Percentiles rank a stretch among this genome's conserved stretches.
Conservation (phyloP, 2,797 vertebrate genomes). For the Myiotriccus ornatus region DNA sequence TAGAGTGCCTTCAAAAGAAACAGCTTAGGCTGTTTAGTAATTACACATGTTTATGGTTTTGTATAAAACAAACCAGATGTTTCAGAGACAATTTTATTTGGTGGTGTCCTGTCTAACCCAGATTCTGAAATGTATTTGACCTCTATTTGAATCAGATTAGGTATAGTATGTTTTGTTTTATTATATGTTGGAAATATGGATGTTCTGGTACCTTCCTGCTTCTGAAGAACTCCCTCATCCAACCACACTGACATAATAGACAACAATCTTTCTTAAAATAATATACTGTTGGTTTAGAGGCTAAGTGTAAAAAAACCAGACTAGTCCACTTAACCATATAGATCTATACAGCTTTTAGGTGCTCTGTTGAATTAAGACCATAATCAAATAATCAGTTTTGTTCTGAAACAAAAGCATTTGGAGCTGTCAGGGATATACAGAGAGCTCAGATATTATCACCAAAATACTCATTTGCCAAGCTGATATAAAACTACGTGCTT, state of each 20-base stretch:
- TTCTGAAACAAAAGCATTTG: neutral
- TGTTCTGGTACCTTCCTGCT: neutral
- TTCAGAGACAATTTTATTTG: neutral
- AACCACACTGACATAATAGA: neutral
- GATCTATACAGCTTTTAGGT: neutral
- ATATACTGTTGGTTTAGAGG: neutral
- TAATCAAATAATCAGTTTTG: neutral
- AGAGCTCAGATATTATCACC: neutral
- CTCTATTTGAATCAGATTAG: neutral
- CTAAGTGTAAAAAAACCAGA: neutral
- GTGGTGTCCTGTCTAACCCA: neutral
- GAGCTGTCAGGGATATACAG: neutral
- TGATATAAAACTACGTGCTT: neutral
- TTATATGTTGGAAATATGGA: neutral
- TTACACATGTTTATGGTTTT: neutral
- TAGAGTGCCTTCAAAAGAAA: neutral
- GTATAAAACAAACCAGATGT: conserved; percentile 17
- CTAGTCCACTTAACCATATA: neutral
- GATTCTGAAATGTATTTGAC: conserved; percentile 2
- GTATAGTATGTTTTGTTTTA: neutral
- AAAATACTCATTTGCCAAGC: neutral
- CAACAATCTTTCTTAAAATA: neutral
- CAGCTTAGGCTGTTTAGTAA: neutral
- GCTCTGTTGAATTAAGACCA: neutral
- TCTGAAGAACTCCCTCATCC: neutral